Percentiles rank a stretch among this genome's conserved stretches.
These are phyloP conservation scores for Cacatua alba DNA, from an alignment of 2,113 vertebrate genomes.

Conservation along the genomic window DNA sequence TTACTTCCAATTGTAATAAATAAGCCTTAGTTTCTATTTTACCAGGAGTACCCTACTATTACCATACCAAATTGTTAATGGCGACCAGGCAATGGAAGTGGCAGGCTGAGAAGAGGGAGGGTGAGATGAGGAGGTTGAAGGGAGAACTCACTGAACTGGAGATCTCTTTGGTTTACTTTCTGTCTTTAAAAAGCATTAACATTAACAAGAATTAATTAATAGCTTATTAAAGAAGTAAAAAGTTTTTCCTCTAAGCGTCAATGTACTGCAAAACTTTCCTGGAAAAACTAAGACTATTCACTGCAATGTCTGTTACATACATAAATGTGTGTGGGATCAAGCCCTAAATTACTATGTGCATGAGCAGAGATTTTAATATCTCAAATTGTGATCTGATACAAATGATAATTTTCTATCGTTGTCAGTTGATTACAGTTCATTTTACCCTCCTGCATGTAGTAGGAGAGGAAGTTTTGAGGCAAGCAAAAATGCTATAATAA, in stretches of 20 bases:
- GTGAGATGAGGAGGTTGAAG: neutral
- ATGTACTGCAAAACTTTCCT: neutral
- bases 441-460: neutral
- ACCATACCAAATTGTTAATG: neutral
- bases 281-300: neutral
- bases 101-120: neutral
- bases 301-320: neutral
- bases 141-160: neutral
- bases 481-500: slow-evolving; percentile 21
- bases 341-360: neutral
- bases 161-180: neutral
- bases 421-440: slow-evolving; percentile 14
- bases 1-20: neutral
- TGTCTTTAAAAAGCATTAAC: neutral
- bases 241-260: neutral
- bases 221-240: neutral
- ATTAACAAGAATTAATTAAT: neutral
- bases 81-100: neutral
- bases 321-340: neutral
- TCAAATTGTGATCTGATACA: neutral
- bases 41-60: neutral
- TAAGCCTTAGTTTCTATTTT: neutral
- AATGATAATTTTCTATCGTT: neutral
- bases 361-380: slow-evolving; percentile 20
- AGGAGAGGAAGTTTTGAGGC: slow-evolving; percentile 8